Conservation (phyloP, 2,113 vertebrate genomes). For the Grammomys dolichurus region DNA sequence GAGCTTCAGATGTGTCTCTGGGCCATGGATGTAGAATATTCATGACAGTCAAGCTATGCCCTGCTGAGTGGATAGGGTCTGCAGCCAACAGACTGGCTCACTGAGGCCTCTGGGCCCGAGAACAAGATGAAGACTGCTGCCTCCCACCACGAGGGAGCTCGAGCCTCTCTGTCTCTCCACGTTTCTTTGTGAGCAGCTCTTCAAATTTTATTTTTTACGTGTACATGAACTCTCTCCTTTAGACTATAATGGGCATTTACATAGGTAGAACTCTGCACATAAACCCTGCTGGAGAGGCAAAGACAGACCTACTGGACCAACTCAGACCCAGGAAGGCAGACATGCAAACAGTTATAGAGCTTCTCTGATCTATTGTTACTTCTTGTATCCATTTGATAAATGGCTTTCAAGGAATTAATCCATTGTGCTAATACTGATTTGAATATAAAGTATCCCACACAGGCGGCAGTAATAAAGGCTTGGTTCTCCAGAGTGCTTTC, state of each 20-base stretch:
- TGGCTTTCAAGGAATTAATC: not conserved
- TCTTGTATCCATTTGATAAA: not conserved
- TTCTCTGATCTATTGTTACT: not conserved
- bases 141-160: not conserved
- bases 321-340: not conserved
- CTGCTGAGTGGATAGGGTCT: not conserved
- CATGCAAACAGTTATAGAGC: not conserved
- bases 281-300: not conserved
- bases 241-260: not conserved
- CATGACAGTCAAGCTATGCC: not conserved
- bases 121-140: not conserved
- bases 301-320: not conserved
- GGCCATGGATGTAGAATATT: not conserved
- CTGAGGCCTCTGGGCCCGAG: not conserved
- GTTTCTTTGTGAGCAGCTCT: not conserved
- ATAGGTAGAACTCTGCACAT: not conserved
- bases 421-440: not conserved
- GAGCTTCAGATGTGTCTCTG: not conserved
- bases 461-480: not conserved
- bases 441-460: not conserved
- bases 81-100: not conserved
- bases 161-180: not conserved
- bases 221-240: not conserved
- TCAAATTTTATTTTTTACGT: not conserved
- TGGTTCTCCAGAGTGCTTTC: not conserved